Conservation (phyloP, 1,140 invertebrate species). For the Trachymyrmex septentrionalis region DNA sequence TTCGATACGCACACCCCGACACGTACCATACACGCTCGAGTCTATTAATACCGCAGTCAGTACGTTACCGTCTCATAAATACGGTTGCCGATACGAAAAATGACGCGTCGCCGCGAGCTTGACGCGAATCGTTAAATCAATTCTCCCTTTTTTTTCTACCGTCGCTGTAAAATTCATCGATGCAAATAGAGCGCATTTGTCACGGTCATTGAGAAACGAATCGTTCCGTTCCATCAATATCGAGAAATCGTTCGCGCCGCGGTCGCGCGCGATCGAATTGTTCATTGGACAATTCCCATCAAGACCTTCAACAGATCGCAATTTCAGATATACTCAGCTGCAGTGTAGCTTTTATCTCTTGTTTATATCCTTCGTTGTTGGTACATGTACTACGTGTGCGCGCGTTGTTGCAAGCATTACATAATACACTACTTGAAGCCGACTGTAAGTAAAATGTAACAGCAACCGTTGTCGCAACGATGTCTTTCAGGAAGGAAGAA, state of each 20-base stretch:
- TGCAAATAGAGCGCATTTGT: slow-evolving; percentile 67
- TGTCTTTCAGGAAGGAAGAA: slow-evolving; percentile 8
- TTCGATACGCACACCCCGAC: slow-evolving; percentile 60
- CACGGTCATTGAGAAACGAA: slow-evolving; percentile 50
- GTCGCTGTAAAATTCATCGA: slow-evolving; percentile 24
- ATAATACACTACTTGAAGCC: slow-evolving; percentile 28
- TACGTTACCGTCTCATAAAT: slow-evolving; percentile 75
- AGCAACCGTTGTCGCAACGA: slow-evolving; percentile 45
- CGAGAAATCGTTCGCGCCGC: slow-evolving; percentile 23
- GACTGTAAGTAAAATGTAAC: slow-evolving; percentile 60
- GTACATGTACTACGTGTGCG: not conserved
- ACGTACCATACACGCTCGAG: slow-evolving; percentile 41
- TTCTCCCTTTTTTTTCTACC: slow-evolving; percentile 50
- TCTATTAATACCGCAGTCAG: slow-evolving; percentile 71
- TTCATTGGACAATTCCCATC: slow-evolving; percentile 27
- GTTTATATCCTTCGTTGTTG: not conserved
- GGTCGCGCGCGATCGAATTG: not conserved
- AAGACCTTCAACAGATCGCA: slow-evolving; percentile 1
- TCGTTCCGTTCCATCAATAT: slow-evolving; percentile 41
- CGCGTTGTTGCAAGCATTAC: slow-evolving; percentile 35
- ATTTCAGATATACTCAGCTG: slow-evolving; percentile 3
- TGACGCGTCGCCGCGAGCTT: slow-evolving; percentile 46
- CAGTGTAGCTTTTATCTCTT: not conserved
- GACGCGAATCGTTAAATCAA: slow-evolving; percentile 68
- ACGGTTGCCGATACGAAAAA: slow-evolving; percentile 70